Evolutionary conservation across 1,140 invertebrate species (phyloP).

Genomic region (Pseudomyrmex gracilis): DNA sequence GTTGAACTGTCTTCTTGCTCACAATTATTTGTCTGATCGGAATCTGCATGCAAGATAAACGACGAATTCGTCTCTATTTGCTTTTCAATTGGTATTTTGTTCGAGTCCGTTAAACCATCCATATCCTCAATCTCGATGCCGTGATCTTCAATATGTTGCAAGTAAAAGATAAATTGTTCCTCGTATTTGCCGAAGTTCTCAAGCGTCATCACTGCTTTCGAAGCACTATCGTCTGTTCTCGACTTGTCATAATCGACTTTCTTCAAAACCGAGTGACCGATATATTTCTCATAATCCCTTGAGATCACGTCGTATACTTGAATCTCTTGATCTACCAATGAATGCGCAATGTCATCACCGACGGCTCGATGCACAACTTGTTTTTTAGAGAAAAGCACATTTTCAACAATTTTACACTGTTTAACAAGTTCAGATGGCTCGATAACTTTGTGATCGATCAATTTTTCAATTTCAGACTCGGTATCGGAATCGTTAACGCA

Average conservation of each 20-base stretch:
- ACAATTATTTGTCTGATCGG: slow-evolving; percentile 3
- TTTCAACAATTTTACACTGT: slow-evolving; percentile 60
- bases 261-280: slow-evolving; percentile 76
- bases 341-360: slow-evolving; percentile 55
- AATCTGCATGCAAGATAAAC: slow-evolving; percentile 62
- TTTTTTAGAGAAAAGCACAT: slow-evolving; percentile 72
- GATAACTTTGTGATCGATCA: not conserved
- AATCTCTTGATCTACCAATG: slow-evolving; percentile 65
- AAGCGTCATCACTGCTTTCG: slow-evolving; percentile 50
- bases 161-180: slow-evolving; percentile 79
- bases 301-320: slow-evolving; percentile 76
- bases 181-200: slow-evolving; percentile 78
- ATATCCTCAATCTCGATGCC: slow-evolving; percentile 71
- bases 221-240: slow-evolving; percentile 37
- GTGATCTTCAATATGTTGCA: slow-evolving; percentile 78
- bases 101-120: slow-evolving; percentile 10
- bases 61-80: slow-evolving; percentile 76
- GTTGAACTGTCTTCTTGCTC: not conserved
- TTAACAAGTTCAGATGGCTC: slow-evolving; percentile 48
- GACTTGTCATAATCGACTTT: slow-evolving; percentile 66
- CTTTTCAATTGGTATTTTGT: slow-evolving; percentile 75
- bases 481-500: slow-evolving; percentile 78
- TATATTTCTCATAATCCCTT: slow-evolving; percentile 79
- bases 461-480: slow-evolving; percentile 40
- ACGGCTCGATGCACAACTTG: slow-evolving; percentile 61